Percentiles rank a stretch among this genome's conserved stretches.
phyloP scores from a whole-genome alignment of 2,113 vertebrate species.

The Neolamprologus tretocephalus region DNA sequence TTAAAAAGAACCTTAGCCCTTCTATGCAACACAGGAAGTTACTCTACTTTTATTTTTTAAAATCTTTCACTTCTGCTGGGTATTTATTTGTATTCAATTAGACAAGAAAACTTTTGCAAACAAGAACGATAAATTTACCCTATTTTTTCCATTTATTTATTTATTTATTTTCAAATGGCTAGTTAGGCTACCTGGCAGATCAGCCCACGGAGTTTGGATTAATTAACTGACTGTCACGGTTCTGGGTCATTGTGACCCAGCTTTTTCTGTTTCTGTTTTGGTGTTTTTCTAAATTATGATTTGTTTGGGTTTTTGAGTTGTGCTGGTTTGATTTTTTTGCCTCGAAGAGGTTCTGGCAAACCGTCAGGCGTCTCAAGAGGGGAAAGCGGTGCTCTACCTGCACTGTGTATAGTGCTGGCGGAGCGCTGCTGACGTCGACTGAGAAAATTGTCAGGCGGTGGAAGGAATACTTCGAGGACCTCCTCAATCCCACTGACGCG shows the following conservation, averaged over 20 bases:
- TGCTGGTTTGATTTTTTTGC: background rate
- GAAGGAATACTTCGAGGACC: too few relatives aligned
- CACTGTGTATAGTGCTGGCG: too few relatives aligned
- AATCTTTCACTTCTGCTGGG: background rate
- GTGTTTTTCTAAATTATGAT: background rate
- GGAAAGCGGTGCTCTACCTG: too few relatives aligned
- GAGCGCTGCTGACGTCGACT: too few relatives aligned
- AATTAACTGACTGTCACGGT: background rate
- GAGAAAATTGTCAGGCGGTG: too few relatives aligned
- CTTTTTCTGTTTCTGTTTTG: background rate
- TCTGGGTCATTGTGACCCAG: background rate
- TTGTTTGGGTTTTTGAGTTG: background rate
- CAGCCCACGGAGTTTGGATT: background rate
- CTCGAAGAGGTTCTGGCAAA: too few relatives aligned
- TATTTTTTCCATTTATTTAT: background rate
- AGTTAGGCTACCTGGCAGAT: background rate
- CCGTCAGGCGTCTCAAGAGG: too few relatives aligned
- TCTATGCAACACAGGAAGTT: background rate
- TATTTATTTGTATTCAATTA: background rate
- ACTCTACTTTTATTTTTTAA: background rate
- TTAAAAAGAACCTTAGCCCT: background rate
- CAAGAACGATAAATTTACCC: background rate
- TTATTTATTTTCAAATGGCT: background rate
- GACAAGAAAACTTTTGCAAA: background rate
- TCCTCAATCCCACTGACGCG: too few relatives aligned